Conservation (phyloP, 2,797 vertebrate species). For the Poecilia velifera region DNA sequence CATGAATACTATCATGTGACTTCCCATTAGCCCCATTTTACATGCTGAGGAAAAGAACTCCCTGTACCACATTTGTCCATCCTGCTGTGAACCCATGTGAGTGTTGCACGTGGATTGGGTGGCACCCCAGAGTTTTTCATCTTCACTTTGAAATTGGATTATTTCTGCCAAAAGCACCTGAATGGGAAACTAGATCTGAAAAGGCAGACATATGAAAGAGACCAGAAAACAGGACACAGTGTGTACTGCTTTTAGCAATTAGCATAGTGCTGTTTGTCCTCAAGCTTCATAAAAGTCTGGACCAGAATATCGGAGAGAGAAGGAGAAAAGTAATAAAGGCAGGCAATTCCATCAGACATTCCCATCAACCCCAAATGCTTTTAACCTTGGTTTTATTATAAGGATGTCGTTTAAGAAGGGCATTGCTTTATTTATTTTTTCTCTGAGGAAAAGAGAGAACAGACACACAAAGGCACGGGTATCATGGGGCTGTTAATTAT, state of each 20-base stretch:
- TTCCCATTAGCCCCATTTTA: conserved; percentile 14
- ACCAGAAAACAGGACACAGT: conserved; percentile 3
- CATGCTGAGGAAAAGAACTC: conserved; percentile 11
- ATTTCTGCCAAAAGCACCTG: conserved; percentile 32
- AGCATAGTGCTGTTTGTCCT: conserved; percentile 23
- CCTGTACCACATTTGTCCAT: conserved; percentile 24
- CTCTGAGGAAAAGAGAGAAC: conserved; percentile 22
- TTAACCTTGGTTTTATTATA: conserved; percentile 23
- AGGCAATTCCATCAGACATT: conserved; percentile 22
- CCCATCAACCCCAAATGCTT: conserved; percentile 22
- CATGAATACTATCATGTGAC: background rate
- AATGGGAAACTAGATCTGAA: conserved; percentile 25
- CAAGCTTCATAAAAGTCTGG: conserved; percentile 4
- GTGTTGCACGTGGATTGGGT: conserved; percentile 48
- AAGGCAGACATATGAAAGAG: conserved; percentile 7
- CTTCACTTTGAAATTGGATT: conserved; percentile 59
- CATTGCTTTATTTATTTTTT: conserved; percentile 33
- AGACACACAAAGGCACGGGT: conserved; percentile 10
- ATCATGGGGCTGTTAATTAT: conserved; percentile 46
- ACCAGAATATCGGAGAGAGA: background rate
- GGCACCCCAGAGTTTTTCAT: conserved; percentile 68
- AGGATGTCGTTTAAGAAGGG: conserved; percentile 28
- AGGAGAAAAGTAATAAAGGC: conserved; percentile 1
- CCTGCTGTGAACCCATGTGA: conserved; percentile 55
- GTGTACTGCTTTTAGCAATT: conserved; percentile 14